phyloP scores from a whole-genome alignment of 2,888 invertebrate genomes.

The Nymphalis polychloros region DNA sequence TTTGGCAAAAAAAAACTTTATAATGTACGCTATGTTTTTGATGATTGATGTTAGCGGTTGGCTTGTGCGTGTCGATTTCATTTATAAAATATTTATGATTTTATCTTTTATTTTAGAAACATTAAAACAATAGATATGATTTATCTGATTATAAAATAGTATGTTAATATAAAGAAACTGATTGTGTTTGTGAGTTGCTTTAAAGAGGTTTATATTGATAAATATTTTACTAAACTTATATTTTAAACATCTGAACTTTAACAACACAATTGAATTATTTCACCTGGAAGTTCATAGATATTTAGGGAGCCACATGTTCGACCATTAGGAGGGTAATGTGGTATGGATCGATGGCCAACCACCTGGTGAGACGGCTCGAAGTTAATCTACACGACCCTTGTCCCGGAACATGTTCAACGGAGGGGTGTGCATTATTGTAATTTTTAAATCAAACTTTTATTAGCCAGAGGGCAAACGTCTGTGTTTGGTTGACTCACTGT shows the following conservation, averaged over 20 bases:
- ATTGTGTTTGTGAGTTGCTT: background rate
- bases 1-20: constrained; percentile 57
- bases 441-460: constrained; percentile 42
- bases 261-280: constrained; percentile 34
- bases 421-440: constrained; percentile 43
- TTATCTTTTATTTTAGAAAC: background rate
- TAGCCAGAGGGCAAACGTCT: constrained; percentile 29
- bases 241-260: constrained; percentile 19
- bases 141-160: no score
- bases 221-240: background rate
- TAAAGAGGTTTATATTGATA: background rate
- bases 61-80: constrained; percentile 19
- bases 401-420: constrained; percentile 21
- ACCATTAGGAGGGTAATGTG: constrained; percentile 44
- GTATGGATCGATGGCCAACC: constrained; percentile 50
- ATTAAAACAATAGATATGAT: background rate
- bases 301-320: constrained; percentile 33
- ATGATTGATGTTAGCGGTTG: constrained; percentile 46
- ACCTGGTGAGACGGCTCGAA: constrained; percentile 58
- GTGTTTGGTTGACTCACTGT: constrained; percentile 29
- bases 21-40: constrained; percentile 42
- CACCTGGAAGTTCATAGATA: constrained; percentile 36
- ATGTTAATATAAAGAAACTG: background rate
- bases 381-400: constrained; percentile 48
- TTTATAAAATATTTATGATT: background rate